Evolutionary conservation across 2,888 invertebrate genomes (phyloP), one percentile per base, ranked within the genome.

Genomic region (Heliconius erato): DNA sequence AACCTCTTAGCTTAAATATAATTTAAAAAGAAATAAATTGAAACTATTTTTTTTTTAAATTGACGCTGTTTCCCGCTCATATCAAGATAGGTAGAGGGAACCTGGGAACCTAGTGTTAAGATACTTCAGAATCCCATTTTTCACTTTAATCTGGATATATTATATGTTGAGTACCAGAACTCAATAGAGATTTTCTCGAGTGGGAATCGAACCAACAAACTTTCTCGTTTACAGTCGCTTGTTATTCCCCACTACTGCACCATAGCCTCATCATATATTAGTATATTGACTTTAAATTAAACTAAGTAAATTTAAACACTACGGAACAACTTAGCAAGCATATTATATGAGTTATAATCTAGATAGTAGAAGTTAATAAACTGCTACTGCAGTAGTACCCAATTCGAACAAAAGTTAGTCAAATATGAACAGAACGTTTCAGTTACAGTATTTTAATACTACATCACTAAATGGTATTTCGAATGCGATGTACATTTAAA

Each of bases 361-460:
- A 44, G 26, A 44, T 9, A 16, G 72, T 72, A 26, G 67, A 69
- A 54, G 74, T 32, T 74, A 32, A 74, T n/a, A 28, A 74, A 54
- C 49, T 74, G 28, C 54, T 54, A 23, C 54, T 23, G 23, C 23
- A 7, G 40, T 11, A 74, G 74, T 40, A 28, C 54, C 19, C 35
- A 74, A 19, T 54, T 74, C 49, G 11, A 9, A 32, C 49, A 74
- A 54, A 74, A 74, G 54, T 74, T 74, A 74, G 44, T 74, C 74
- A 74, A 74, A 49, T 74, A 49, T 74, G 49, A 49, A 26, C 49
- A 49, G 28, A 74, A 49, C 23, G 74, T 49, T 74, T 26, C 49
- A 28, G 49, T 19, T 19, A 28, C 4, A 74, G 19, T 74, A 28
- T 74, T 74, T 74, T 54, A 26, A 28, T 28, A 54, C 28, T 23